Base-by-base conservation (phyloP, 2,113 vertebrate species). In the Phylloscopus trochiloides region DNA sequence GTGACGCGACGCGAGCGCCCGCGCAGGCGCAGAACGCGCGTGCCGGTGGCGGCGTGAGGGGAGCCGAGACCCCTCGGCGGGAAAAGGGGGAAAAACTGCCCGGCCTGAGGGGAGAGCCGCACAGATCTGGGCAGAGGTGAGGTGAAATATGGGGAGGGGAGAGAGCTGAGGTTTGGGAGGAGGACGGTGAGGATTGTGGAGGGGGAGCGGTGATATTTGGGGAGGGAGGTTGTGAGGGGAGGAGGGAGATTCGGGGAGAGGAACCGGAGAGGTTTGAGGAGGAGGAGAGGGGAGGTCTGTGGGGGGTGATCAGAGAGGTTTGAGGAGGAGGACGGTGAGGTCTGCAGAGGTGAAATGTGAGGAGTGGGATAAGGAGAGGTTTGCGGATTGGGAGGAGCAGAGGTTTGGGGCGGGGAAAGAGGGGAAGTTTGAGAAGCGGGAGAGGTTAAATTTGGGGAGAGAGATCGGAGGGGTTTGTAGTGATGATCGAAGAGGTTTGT, bases 241-340 rank as follows among this genome's bases (percentile, higher is more conserved):
- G 45, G 8, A 1, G 17, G 14, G 29, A 11, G 34, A 25, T 12
- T 48, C 3, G 28, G 18, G 8, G 28, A 21, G 14, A 18, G 12
- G 6, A 16, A 74, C 2, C 8, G 4, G 26, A 5, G 22, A 6
- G 17, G 2, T 34, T 24, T 43, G 51, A 4, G 24, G 4, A 28
- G 6, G 42, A 8, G 17, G 17, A 1, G 34, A 34, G 34, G 34
- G 34, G 34, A 34, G 34, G 34, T 34, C 34, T 34, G 34, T 34
- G 34, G 34, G 34, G 34, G 34, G 34, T 34, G 34, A 34, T 34
- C 34, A 34, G 34, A 34, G 34, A 34, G 34, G 34, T 34, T 34
- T 34, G n/a, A 4, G 24, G 4, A 28, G 6, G 42, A 8, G 17
- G 17, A 1, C 3, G 8, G 6, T 4, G 42, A n/a, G 20, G 3